Evolutionary conservation across 92 coral and sea anemone genomes (phyloP).

Genomic region (Paramuricea clavata): DNA sequence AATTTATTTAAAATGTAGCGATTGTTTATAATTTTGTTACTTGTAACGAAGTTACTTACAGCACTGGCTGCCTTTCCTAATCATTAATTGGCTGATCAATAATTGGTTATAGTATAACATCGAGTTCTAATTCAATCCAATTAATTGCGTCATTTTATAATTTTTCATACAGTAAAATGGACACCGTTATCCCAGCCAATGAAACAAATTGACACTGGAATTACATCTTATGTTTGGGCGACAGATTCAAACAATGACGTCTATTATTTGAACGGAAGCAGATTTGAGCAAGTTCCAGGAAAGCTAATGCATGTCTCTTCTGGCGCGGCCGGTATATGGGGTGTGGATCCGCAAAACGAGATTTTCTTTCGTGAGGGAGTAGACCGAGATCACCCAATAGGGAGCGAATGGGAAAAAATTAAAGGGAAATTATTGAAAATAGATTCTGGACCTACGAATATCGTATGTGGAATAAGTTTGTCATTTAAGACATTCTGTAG

Average conservation of each 20-base stretch:
- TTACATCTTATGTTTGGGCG: slow-evolving; percentile 34
- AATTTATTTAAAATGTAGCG: too few species aligned
- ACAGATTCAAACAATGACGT: slow-evolving; percentile 1
- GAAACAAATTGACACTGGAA: slow-evolving; percentile 44
- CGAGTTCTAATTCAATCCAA: neutral
- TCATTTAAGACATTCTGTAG: slow-evolving; percentile 1
- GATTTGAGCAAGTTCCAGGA: neutral
- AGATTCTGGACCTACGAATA: slow-evolving; percentile 54
- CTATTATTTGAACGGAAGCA: slow-evolving; percentile 1
- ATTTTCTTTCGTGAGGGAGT: neutral
- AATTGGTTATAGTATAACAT: too few species aligned
- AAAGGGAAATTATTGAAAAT: slow-evolving; percentile 15
- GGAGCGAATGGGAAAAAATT: slow-evolving; percentile 28
- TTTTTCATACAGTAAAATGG: slow-evolving; percentile 22
- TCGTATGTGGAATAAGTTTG: slow-evolving; percentile 31
- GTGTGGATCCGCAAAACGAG: neutral
- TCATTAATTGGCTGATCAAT: too few species aligned
- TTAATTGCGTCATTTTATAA: neutral
- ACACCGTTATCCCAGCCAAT: slow-evolving; percentile 1
- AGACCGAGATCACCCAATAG: neutral
- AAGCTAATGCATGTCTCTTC: neutral
- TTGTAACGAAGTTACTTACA: too few species aligned
- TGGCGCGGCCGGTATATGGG: neutral
- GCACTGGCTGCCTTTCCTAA: too few species aligned
- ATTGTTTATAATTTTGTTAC: too few species aligned